Base-by-base conservation (phyloP, 2,797 vertebrate species). In the Eptatretus atami region DNA sequence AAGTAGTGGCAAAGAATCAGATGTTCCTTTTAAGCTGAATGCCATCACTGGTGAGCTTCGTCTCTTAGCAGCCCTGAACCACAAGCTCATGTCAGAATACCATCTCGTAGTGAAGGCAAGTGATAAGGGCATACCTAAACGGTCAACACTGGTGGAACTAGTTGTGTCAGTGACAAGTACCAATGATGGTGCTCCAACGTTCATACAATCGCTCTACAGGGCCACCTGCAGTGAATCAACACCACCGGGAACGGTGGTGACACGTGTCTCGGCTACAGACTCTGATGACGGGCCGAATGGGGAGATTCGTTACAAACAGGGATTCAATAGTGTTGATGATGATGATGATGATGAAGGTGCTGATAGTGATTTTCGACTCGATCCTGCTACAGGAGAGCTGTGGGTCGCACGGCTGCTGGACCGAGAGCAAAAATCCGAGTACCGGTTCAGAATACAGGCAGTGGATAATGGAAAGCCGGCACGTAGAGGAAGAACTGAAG, bases 161-260 rank as follows among this genome's bases (percentile, higher is more conserved):
- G 72, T 77, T 1, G 80, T 96, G 68, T 67, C 81, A 65, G 75
- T 98, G 4, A 75, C 94, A 68, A 90, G 96, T 9, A 75, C 95
- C 25, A 98, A 98, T 1, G 92, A 98, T 69, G 93, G 96, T 71
- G 83, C 77, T 2, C 92, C 92, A 0, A 72, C 76, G 65, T 98
- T 96, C 73, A 79, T 80, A 1, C 82, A 84, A 69, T 77, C 81
- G 53, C 71, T 80, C 65, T 95, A 92, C 52, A 77, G 79, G 69
- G 77, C 90, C 3, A 86, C 90, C 69, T 78, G 92, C 1, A 73
- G 75, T 3, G 90, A 98, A 73, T 74, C 82, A 68, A 86, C 74
- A 13, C 71, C 93, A 67, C 86, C 81, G 0, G 87, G 92, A 1
- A 81, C 82, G 0, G 90, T 95, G 55, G 73, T 98, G 53, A 71